A percentile compares a stretch with the other conserved stretches of the same genome.
These are phyloP conservation scores for Platyscapa corneri DNA, from an alignment of 1,140 invertebrate species.

Conservation along the genomic window DNA sequence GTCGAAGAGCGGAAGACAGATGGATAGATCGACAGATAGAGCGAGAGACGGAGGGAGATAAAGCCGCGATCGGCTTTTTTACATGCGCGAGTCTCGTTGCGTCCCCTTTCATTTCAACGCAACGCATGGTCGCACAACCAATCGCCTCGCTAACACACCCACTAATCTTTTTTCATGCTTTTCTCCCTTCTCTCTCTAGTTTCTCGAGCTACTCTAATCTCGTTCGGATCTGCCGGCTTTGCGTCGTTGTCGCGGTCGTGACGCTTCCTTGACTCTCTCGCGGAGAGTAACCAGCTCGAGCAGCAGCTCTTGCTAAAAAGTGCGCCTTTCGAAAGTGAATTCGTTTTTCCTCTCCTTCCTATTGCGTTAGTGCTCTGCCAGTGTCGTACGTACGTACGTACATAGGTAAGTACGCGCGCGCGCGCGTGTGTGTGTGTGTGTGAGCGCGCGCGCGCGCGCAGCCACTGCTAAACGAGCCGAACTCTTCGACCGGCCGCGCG, in stretches of 20 bases:
- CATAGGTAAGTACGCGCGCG: no score
- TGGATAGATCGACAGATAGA: neutral
- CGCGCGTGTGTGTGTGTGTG: no score
- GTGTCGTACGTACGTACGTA: no score
- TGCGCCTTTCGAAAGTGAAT: conserved; percentile 48
- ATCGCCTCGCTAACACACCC: conserved; percentile 61
- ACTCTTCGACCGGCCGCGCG: neutral
- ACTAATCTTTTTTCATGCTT: conserved; percentile 61
- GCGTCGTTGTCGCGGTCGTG: conserved; percentile 19
- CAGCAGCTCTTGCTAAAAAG: neutral
- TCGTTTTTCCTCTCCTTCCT: conserved; percentile 32
- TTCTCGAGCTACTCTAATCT: conserved; percentile 24
- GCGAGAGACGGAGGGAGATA: conserved; percentile 19
- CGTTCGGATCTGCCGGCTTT: conserved; percentile 5
- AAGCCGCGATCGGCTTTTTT: conserved; percentile 41
- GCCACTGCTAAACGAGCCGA: neutral
- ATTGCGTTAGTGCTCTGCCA: neutral
- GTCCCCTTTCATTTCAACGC: conserved; percentile 74
- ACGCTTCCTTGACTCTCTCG: conserved; percentile 29
- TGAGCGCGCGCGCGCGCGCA: no score
- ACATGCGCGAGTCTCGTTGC: conserved; percentile 52
- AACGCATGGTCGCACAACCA: conserved; percentile 70
- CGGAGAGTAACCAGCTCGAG: no score
- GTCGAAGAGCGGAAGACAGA: neutral
- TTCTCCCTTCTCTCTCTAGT: conserved; percentile 25